Percentiles rank a stretch among this genome's conserved stretches.
Conservation (phyloP, 2,888 invertebrate genomes). For the Apantesis nais region DNA sequence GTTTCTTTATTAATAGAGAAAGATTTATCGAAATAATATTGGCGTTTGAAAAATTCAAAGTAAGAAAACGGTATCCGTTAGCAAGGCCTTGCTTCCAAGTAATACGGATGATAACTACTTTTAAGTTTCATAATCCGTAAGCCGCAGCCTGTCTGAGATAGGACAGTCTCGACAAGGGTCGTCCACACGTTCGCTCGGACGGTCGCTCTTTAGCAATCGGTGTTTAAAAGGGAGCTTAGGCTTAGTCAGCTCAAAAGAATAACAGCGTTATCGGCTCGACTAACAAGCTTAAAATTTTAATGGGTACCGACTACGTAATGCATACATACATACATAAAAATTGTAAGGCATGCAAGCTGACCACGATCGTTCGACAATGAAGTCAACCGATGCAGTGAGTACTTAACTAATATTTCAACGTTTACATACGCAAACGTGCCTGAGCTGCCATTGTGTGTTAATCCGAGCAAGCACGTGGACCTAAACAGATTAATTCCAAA, state of each 20-base stretch:
- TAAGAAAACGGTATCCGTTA: constrained; percentile 33
- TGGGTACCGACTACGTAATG: constrained; percentile 40
- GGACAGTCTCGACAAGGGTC: constrained; percentile 69
- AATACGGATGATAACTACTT: constrained; percentile 57
- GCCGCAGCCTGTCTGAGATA: constrained; percentile 75
- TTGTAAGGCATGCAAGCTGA: constrained; percentile 32
- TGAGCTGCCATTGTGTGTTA: constrained; percentile 73
- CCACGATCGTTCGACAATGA: constrained; percentile 58
- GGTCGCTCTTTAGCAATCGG: constrained; percentile 60
- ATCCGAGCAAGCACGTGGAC: constrained; percentile 67
- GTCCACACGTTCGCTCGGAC: constrained; percentile 55
- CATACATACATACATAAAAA: constrained; percentile 47
- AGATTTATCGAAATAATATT: constrained; percentile 11
- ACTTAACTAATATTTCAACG: constrained; percentile 70
- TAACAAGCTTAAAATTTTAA: constrained; percentile 58
- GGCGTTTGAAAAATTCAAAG: constrained; percentile 22
- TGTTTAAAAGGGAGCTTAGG: constrained; percentile 62
- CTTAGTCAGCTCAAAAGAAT: constrained; percentile 61
- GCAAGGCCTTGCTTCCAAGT: constrained; percentile 41
- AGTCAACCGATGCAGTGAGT: constrained; percentile 55
- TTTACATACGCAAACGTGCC: constrained; percentile 69
- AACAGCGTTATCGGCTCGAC: constrained; percentile 38
- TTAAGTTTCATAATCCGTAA: constrained; percentile 75
- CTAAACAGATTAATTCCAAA: constrained; percentile 66
- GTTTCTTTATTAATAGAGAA: constrained; percentile 13